Evolutionary conservation across 92 coral and sea anemone genomes (phyloP).

Genomic region (Paramuricea clavata): DNA sequence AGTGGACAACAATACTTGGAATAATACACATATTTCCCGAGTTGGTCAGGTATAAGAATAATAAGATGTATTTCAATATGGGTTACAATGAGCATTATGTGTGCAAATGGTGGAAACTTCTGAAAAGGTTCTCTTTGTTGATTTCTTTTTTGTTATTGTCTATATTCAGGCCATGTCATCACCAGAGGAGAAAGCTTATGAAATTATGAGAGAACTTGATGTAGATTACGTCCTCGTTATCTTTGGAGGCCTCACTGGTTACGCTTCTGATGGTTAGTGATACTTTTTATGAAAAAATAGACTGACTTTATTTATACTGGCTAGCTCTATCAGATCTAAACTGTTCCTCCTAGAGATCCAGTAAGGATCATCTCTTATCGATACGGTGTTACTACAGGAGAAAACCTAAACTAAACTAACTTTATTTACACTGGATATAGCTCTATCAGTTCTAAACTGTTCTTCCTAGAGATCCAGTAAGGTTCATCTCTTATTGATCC

Average conservation of each 20-base stretch:
- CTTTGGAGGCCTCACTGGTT: constrained; percentile 98
- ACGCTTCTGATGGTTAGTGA: constrained; percentile 96
- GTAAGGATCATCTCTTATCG: neutral
- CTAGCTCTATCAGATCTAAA: neutral
- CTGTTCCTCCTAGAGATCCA: constrained; percentile 2
- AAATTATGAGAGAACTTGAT: constrained; percentile 98
- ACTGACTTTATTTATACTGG: neutral
- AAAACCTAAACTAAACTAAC: neutral
- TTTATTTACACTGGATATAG: constrained; percentile 1
- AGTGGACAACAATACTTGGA: constrained; percentile 99
- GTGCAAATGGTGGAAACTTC: too few species aligned
- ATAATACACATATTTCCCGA: constrained; percentile 97
- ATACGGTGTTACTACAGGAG: neutral
- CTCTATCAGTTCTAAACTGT: constrained; percentile 10
- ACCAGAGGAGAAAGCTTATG: constrained; percentile 94
- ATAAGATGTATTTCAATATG: too few species aligned
- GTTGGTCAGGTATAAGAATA: constrained; percentile 99
- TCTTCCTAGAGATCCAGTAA: constrained; percentile 2
- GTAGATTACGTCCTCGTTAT: constrained; percentile 95
- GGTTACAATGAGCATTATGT: too few species aligned
- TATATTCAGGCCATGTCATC: constrained; percentile 93
- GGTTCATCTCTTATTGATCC: neutral
- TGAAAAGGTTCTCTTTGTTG: too few species aligned
- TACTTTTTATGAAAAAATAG: neutral
- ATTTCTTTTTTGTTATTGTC: neutral